Conservation (phyloP, 92 coral and sea anemone genomes). For the Siderastrea radians region DNA sequence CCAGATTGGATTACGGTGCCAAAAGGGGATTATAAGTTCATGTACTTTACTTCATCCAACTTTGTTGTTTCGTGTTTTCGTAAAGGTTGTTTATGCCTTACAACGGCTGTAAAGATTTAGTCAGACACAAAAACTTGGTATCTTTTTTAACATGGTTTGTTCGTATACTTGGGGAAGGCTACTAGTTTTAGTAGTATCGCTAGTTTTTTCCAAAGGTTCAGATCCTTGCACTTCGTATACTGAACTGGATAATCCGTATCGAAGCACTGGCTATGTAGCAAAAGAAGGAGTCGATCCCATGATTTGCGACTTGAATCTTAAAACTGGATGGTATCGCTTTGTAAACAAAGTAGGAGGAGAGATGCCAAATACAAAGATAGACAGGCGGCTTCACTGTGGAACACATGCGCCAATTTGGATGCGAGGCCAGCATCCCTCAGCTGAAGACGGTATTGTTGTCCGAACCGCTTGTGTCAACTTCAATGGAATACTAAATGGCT, state of each 20-base stretch:
- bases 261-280: slow-evolving; percentile 34
- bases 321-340: slow-evolving; percentile 60
- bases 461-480: slow-evolving; percentile 48
- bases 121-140: no score
- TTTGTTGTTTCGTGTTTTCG: no score
- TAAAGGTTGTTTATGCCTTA: no score
- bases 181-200: neutral
- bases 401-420: slow-evolving; percentile 66
- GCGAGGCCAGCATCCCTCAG: slow-evolving; percentile 28
- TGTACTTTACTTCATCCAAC: no score
- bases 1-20: no score
- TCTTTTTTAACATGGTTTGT: neutral
- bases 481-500: slow-evolving; percentile 6
- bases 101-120: no score
- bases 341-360: slow-evolving; percentile 41
- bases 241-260: slow-evolving; percentile 7
- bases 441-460: slow-evolving; percentile 17
- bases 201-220: neutral
- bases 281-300: slow-evolving; percentile 16
- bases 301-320: slow-evolving; percentile 35
- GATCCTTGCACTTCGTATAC: slow-evolving; percentile 12
- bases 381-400: slow-evolving; percentile 27
- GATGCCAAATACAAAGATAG: slow-evolving; percentile 39
- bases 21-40: no score
- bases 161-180: neutral